Base-by-base conservation (phyloP, 2,113 vertebrate genomes). In the Galemys pyrenaicus region DNA sequence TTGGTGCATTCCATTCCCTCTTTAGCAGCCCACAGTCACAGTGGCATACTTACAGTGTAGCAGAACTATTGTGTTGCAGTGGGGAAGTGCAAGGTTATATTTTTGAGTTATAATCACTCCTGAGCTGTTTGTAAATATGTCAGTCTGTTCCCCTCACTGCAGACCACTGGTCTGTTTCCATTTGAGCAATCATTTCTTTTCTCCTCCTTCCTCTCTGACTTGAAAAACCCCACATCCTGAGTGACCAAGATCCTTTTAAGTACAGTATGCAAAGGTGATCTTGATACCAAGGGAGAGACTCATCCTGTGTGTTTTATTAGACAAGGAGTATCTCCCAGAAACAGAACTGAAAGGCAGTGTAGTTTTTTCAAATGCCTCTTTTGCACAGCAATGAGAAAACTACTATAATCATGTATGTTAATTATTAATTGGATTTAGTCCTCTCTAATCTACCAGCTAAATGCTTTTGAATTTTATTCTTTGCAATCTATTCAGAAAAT, bases 41-140 rank as follows among this genome's bases (percentile, higher is more conserved):
- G 13, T 44, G 49, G 3, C 46, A 62, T 15, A 10, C 32, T 24
- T 6, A 74, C 78, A n/a, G 13, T n/a, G 13, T 41, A 22, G 19
- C 7, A 11, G 4, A 44, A 39, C 24, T 58, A 4, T 6, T 32
- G 7, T 19, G 24, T 54, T n/a, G 2, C 37, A 46, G 3, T 20
- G 49, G 62, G 5, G 26, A 22, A 6, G 46, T 26, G 54, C 32
- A 12, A 56, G 51, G 62, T 13, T 56, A 39, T 58, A 1, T 68
- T 75, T 96, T 91, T 77, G 84, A 74, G 85, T 58, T 64, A 56
- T 58, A 84, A 46, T 37, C 12, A 54, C 58, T 51, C 62, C 22
- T 85, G 62, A 86, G 49, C 84, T 90, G 32, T 41, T 68, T 19
- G 49, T 49, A 35, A 81, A 65, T 65, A 9, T 78, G 67, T 87